Evolutionary conservation across 2,113 vertebrate genomes (phyloP), one percentile per base, ranked within the genome.

Genomic region (Corythoichthys intestinalis): DNA sequence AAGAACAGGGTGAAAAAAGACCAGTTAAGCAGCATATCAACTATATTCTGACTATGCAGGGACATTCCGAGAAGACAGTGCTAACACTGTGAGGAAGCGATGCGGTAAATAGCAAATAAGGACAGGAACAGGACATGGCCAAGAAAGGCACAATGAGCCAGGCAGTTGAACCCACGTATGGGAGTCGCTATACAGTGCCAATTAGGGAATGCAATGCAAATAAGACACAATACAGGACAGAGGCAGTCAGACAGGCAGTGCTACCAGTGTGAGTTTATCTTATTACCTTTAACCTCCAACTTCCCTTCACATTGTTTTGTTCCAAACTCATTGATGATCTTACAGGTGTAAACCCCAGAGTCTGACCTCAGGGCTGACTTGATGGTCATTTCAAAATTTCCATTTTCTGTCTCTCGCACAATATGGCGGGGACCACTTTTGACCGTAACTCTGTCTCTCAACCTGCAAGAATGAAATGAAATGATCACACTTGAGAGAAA

Each of bases 311-410:
- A 97, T 80, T 98, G 97, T 88, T 95, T 94, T 9, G 93, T 97
- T 59, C 97, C 97, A 1, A 98, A 98, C 77, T 98, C 96, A 0
- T 99, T 99, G 73, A 99, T 96, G 0, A 98, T 95, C 88, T 96
- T 97, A 87, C 97, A 98, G 67, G 92, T 96, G 84, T 98, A 99
- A 85, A 95, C 87, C 69, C 97, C 97, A 0, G 93, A 88, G 12
- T 99, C 96, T 0, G 92, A 92, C 52, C 91, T 93, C 82, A 93
- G 89, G 0, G 92, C 94, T 0, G 94, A 94, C 83, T 91, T 91
- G 77, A 99, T 95, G 62, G 89, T 93, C 85, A 99, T 93, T 0
- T 93, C 92, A 76, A 93, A 96, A 47, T 88, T 81, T 2, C 93
- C 92, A 0, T 90, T 90, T 44, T 94, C 93, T 0, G 88, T 93